These are phyloP conservation scores for Lasioglossum malachurum DNA, from an alignment of 2,888 invertebrate species.

Conservation along the genomic window DNA sequence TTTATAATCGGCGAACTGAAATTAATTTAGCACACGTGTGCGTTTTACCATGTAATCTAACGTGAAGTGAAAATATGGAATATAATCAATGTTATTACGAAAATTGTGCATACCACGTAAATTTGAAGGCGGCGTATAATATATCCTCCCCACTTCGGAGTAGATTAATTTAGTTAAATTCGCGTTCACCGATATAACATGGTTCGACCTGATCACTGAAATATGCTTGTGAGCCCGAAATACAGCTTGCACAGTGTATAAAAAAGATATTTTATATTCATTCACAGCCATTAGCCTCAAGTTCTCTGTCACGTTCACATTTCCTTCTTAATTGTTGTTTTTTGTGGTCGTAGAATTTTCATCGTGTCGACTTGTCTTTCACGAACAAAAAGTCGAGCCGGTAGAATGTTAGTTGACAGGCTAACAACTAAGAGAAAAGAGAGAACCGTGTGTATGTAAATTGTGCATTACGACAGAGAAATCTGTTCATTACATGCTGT, in stretches of 20 bases:
- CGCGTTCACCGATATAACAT: neutral
- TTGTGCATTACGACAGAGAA: neutral
- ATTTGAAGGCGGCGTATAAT: neutral
- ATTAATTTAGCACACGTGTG: neutral
- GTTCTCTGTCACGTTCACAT: neutral
- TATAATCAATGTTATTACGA: neutral
- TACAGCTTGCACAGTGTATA: neutral
- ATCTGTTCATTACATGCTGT: neutral
- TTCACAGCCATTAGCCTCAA: neutral
- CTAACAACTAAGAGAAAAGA: neutral
- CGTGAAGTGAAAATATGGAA: neutral
- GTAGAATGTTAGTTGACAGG: neutral
- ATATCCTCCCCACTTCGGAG: neutral
- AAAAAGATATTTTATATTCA: neutral
- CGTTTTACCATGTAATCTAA: neutral
- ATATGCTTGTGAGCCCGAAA: neutral
- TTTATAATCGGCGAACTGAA: neutral
- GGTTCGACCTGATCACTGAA: neutral
- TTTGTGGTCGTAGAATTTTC: too few relatives aligned
- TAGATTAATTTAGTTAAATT: neutral
- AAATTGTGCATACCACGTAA: neutral
- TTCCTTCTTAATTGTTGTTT: neutral
- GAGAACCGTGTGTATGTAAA: neutral
- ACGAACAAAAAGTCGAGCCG: neutral
- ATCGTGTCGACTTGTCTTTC: too few relatives aligned